Evolutionary conservation across 2,888 invertebrate genomes (phyloP), one percentile per base, ranked within the genome.

Genomic region (Adelphocoris suturalis): DNA sequence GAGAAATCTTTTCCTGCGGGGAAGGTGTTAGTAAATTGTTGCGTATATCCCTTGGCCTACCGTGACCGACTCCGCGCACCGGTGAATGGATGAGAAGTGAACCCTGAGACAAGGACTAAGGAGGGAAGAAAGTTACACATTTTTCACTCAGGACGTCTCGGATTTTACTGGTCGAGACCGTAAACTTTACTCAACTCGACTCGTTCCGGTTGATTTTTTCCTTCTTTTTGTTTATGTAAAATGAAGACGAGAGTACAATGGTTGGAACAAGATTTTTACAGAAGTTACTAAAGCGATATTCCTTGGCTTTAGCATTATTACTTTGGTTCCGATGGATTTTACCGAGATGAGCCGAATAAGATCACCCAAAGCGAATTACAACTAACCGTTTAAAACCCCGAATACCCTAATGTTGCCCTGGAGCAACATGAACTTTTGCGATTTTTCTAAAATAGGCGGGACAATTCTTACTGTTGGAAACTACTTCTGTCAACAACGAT

Each of bases 11-110:
- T 68, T 27, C 68, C 68, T 23, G 23, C 68, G 68, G 27, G 23
- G 27, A 68, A 68, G 68, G 68, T 68, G 68, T 68, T 68, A 23
- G 68, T 68, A 68, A 68, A 68, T 68, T 23, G 68, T 68, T 68
- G 68, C 68, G 57, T n/a, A 57, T 57, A 57, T 57, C 57, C 57
- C 57, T 16, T 0, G 57, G 68, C 68, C 19, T 68, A 68, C 68
- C 68, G 68, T 68, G 68, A 68, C 23, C 19, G 68, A 68, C 68
- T 23, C 23, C 68, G 9, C 23, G 23, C 68, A 9, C 68, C 68
- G 68, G 68, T 68, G 68, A 68, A 68, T 68, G 68, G 68, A 68
- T 23, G 68, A 68, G 68, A 68, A 68, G 68, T 68, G 23, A 23
- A 19, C 19, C 12, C 68, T 23, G 9, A 68, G 68, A 68, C 68